Base-by-base conservation (phyloP, 2,888 invertebrate species). In the Coelopa pilipes region DNA sequence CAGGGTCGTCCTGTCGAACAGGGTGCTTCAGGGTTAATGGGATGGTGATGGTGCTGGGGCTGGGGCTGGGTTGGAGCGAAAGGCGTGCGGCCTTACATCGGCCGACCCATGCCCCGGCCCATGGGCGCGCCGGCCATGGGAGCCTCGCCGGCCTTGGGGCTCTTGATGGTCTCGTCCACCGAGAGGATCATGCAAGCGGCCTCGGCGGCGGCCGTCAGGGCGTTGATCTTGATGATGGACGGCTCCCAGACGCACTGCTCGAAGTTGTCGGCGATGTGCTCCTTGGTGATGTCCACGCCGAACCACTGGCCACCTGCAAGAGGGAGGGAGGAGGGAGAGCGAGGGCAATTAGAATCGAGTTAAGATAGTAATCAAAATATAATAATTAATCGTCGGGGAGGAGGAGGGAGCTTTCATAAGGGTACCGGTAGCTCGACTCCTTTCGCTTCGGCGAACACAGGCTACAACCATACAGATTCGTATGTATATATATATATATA, bases 91-190 rank as follows among this genome's bases (percentile, higher is more conserved):
- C 17, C 78, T 79, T 86, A 87, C 89, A 93, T 92, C 19, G 95
- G 95, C 81, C 94, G 89, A 15, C 94, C 94, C 92, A 94, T 93
- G 66, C 92, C 92, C 76, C 92, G 89, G 10, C 93, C 93, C 57
- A 80, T 80, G 76, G 89, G 89, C 4, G 88, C 90, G 45, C 88
- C 88, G 73, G 88, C 87, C 84, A 84, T 85, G 0, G 84, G 83
- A 9, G 80, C 73, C 24, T 82, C 84, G 11, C 88, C 89, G 49
- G 91, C 90, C 82, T 93, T 94, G 53, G 93, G 96, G 87, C 96
- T 97, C 89, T 97, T 98, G 81, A 99, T 97, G 0, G 99, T 99
- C 88, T 99, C 99, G 85, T 99, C 99, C 0, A 99, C 96, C 0
- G 98, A 98, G 10, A 99, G 90, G 81, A 99, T 90, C 84, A 98